Evolutionary conservation across 2,113 vertebrate genomes (phyloP), one percentile per base, ranked within the genome.

Genomic region (Picathartes gymnocephalus): DNA sequence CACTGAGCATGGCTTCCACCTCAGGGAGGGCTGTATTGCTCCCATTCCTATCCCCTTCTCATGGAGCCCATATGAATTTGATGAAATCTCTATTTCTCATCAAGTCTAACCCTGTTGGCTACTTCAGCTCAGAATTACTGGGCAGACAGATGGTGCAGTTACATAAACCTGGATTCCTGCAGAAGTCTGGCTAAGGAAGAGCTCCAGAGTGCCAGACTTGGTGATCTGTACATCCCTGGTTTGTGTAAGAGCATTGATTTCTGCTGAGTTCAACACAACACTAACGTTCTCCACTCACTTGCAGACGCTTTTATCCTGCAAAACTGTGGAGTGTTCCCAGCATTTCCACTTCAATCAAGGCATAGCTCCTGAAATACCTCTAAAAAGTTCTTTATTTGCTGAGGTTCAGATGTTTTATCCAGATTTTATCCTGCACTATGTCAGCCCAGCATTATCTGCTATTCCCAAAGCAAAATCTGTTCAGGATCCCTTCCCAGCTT

Each of bases 121-220:
- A 66, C 76, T 76, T 62, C 82, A 90, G 72, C 76, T 74, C 30
- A 33, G 76, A 94, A 81, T 62, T 71, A 80, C 78, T 92, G 50
- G 86, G 82, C 57, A 88, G 88, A 51, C 96, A 97, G 96, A 97
- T 97, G 96, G 95, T 70, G 51, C 86, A 72, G 82, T 97, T 97
- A 97, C 13, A 66, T 97, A 97, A 97, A 72, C 91, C 76, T 83
- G 1, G 10, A 65, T 78, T 95, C 93, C 92, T 92, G 85, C 90
- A 30, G 7, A 45, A 82, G 37, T 50, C 82, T 97, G 96, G 95
- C 96, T 70, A 54, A 77, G 88, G 22, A 70, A 50, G 35, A 95
- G 64, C 80, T 81, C 51, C 25, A 48, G 24, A 11, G 0, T 86
- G 96, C 96, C 94, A 93, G 76, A 40, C 76, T 50, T 83, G 71